Base-by-base conservation (phyloP, 2,888 invertebrate genomes). In the Petrolisthes cinctipes region DNA sequence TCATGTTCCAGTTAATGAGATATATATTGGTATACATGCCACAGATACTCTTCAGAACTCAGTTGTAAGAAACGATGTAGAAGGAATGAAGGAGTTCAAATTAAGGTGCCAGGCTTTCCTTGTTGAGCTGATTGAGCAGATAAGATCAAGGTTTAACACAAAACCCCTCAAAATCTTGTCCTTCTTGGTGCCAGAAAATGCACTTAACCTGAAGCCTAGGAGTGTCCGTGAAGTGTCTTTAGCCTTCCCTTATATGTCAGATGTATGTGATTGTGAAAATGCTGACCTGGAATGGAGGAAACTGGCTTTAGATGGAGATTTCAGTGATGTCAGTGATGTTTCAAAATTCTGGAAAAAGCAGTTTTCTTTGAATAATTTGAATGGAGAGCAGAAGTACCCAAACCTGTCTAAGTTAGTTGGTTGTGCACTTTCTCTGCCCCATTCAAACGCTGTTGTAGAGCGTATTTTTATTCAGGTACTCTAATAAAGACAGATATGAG, bases 1-100 rank as follows among this genome's bases (percentile, higher is more conserved):
- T 9, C 83, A 83, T 53, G 83, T 83, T 7, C 73, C 83, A 23
- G 11, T 83, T 20, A 75, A 20, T 71, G 73, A 83, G 57, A 9
- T 73, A 51, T 73, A 83, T 73, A 17, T 75, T 73, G 83, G 83
- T 20, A 83, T 83, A 17, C n/a, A 56, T 83, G 83, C 83, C 9
- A 83, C 83, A 73, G 83, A 83, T 54, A 83, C 75, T 73, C 51
- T 83, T 6, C 51, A 9, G 56, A 73, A 73, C 75, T 83, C 53
- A 54, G 73, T 51, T 73, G 14, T 83, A n/a, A 17, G 73, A 20
- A 71, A 83, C 53, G 83, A 83, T 5, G 51, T 5, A 53, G 83
- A 83, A 83, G 83, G 83, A 37, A 11, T 83, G 54, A 83, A 6
- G 37, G 11, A 83, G 83, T 83, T 73, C 37, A 83, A 75, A 5